These are phyloP conservation scores for Yponomeuta malinellus DNA, from an alignment of 2,888 invertebrate species.

Conservation along the genomic window DNA sequence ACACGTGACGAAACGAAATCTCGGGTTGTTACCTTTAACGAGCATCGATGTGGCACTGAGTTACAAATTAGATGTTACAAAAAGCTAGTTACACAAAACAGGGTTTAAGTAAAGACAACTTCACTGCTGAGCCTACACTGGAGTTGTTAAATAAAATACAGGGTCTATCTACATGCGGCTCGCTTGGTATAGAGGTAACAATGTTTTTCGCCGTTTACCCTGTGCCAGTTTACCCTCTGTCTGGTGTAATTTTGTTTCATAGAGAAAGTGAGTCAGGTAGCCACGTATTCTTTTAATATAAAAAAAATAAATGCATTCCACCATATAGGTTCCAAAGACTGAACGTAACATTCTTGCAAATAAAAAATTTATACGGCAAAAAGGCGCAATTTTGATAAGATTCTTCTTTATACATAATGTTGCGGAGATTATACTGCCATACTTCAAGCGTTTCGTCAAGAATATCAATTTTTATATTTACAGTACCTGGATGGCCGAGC, in stretches of 20 bases:
- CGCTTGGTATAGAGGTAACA: too few species aligned
- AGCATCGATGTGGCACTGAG: too few species aligned
- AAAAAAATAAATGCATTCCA: constrained; percentile 25
- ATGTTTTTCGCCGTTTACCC: background rate
- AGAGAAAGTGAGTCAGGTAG: background rate
- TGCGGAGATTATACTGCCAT: background rate
- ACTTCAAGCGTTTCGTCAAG: background rate
- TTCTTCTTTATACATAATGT: constrained; percentile 1
- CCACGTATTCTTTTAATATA: background rate
- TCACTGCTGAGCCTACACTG: background rate
- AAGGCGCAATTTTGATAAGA: background rate
- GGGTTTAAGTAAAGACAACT: too few species aligned
- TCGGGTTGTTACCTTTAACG: too few species aligned
- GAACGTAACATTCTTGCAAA: constrained; percentile 22
- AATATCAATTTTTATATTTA: background rate
- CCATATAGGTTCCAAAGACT: constrained; percentile 47
- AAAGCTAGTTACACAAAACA: too few species aligned
- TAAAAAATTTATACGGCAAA: background rate
- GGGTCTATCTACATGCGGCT: background rate
- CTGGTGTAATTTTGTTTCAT: background rate
- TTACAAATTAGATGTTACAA: too few species aligned
- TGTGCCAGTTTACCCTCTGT: background rate
- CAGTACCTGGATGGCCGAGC: too few species aligned
- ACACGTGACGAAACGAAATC: too few species aligned
- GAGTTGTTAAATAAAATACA: background rate